Evolutionary conservation across 1,140 invertebrate genomes (phyloP).

Genomic region (Akabosia matsudoensis): DNA sequence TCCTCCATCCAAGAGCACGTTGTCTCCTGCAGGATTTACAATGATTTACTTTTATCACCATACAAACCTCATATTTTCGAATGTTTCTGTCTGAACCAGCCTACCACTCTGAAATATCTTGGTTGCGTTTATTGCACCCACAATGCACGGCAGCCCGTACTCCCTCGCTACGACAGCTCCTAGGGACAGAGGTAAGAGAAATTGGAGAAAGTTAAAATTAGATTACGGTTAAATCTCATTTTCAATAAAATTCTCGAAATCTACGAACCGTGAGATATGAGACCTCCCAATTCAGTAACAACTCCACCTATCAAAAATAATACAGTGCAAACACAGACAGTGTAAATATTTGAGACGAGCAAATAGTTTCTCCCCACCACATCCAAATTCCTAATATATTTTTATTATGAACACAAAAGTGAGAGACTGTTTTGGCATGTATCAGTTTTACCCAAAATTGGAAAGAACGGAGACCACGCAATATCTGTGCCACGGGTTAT

Average conservation of each 20-base stretch:
- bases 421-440: not conserved
- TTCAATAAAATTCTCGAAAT: not conserved
- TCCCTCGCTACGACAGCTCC: slow-evolving; percentile 83
- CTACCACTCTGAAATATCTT: slow-evolving; percentile 65
- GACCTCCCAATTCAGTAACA: slow-evolving; percentile 78
- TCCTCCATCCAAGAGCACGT: slow-evolving; percentile 46
- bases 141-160: slow-evolving; percentile 78
- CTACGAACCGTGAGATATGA: slow-evolving; percentile 75
- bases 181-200: slow-evolving; percentile 50
- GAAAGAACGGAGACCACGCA: slow-evolving; percentile 84
- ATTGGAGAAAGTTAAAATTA: slow-evolving; percentile 4
- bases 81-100: not conserved
- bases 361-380: not conserved
- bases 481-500: slow-evolving; percentile 77
- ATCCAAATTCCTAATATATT: not conserved
- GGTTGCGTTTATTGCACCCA: slow-evolving; percentile 68
- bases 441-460: slow-evolving; percentile 58
- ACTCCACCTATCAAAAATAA: slow-evolving; percentile 60
- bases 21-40: slow-evolving; percentile 37
- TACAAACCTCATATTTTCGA: not conserved
- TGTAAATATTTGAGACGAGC: not conserved
- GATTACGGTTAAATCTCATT: not conserved
- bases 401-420: not conserved
- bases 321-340: not conserved
- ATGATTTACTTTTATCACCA: slow-evolving; percentile 7